Percentiles rank a stretch among this genome's conserved stretches.
phyloP scores from a whole-genome alignment of 92 coral and sea anemone genomes.

The Phenganax subtilis region DNA sequence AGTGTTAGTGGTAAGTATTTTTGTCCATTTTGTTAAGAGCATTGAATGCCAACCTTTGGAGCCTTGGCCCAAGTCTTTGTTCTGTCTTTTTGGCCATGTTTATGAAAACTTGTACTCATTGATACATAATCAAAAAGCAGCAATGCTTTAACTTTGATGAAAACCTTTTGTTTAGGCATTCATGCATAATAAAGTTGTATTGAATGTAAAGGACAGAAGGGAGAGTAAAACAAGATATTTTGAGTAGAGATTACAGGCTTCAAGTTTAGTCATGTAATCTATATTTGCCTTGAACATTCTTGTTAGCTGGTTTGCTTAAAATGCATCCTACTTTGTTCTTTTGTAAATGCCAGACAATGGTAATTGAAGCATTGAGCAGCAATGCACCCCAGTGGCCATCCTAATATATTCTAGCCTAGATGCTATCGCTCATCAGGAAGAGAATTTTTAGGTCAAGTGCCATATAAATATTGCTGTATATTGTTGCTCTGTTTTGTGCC shows the following conservation, averaged over 20 bases:
- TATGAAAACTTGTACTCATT: not conserved
- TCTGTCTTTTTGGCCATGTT: not conserved
- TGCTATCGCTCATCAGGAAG: too few species aligned
- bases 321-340: too few species aligned
- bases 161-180: constrained; percentile 44
- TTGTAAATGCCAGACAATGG: too few species aligned
- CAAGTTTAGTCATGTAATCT: constrained; percentile 13
- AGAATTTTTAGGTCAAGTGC: too few species aligned
- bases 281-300: constrained; percentile 22
- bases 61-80: not conserved
- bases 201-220: constrained; percentile 45
- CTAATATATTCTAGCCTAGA: too few species aligned
- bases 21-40: not conserved
- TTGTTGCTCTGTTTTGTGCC: not conserved
- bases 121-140: not conserved
- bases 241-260: constrained; percentile 10
- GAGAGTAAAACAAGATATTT: constrained; percentile 30
- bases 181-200: constrained; percentile 27
- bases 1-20: constrained; percentile 76
- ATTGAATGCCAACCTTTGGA: not conserved
- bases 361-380: too few species aligned
- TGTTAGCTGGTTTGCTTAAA: too few species aligned
- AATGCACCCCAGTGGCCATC: too few species aligned
- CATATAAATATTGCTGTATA: not conserved
- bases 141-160: not conserved